Evolutionary conservation across 2,113 vertebrate species (phyloP), one percentile per base, ranked within the genome.

Genomic region (Trematocara nigrifrons): DNA sequence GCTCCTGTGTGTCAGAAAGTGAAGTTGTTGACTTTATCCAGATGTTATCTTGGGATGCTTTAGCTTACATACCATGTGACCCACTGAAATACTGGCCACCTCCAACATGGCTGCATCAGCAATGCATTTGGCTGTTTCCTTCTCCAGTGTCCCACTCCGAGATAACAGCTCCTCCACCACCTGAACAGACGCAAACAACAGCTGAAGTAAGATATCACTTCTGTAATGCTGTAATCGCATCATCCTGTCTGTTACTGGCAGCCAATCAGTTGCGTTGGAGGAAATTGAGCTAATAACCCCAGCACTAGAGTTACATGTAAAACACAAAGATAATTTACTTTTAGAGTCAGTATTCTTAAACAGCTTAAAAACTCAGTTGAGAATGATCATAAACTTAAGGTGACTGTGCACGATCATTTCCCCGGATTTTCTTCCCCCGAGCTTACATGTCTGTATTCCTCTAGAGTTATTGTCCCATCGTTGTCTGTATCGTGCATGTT

Each of bases 101-200:
- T 99, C 98, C 97, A 98, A 93, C 98, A 99, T 99, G 95, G 98
- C 98, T 10, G 98, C 98, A 1, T 99, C 98, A 0, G 98, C 98
- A 1, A 99, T 99, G 94, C 97, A 96, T 0, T 97, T 98, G 59
- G 96, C 96, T 0, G 95, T 96, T 69, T 98, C 97, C 89, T 96
- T 98, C 87, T 96, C 97, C 51, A 98, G 93, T 38, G 97, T 93
- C 1, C 97, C 97, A 80, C 98, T 99, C 47, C 96, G 96, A 0
- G 98, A 99, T 2, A 99, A 94, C 91, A 99, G 95, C 91, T 99
- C 97, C 88, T 99, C 97, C 57, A 99, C 97, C 91, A 99, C 97
- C 98, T 99, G 74, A 18, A 87, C 5, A 71, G 7, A 82, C 3
- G 20, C 22, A n/a, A 69, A 6, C 78, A 88, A 29, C 13, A 51